These are phyloP conservation scores for Monodelphis domestica DNA, from an alignment of 2,797 vertebrate species.

Conservation along the genomic window DNA sequence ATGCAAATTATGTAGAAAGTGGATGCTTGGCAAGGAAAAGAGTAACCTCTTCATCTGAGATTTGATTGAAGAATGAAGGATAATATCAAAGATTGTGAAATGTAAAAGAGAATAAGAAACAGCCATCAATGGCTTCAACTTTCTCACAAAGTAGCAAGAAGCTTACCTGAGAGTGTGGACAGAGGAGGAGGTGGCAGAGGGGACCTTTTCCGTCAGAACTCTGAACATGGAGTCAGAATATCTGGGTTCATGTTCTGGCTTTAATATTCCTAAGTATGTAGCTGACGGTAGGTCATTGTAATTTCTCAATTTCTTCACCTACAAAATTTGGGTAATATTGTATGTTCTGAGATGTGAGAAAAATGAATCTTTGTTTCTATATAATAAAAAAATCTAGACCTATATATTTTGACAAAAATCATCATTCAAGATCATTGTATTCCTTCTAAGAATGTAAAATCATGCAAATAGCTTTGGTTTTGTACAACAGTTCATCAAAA, in stretches of 20 bases:
- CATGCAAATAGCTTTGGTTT: neutral
- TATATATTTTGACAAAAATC: neutral
- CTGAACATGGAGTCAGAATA: neutral
- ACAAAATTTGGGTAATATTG: neutral
- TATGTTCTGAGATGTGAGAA: neutral
- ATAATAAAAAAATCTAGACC: neutral
- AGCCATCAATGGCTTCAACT: neutral
- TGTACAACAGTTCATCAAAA: neutral
- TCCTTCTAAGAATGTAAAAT: no score
- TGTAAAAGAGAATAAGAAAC: neutral
- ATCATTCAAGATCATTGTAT: no score
- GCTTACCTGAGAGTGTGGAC: neutral
- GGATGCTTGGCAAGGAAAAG: no score
- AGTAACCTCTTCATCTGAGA: neutral
- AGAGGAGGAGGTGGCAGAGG: neutral
- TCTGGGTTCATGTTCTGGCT: neutral
- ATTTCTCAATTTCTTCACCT: neutral
- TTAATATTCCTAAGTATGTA: neutral
- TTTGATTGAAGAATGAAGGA: neutral
- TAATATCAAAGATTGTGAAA: neutral
- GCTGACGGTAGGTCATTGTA: neutral
- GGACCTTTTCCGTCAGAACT: neutral
- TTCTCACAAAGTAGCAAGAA: neutral
- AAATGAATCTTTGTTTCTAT: neutral
- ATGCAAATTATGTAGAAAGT: neutral